Percentiles rank a stretch among this genome's conserved stretches.
These are phyloP conservation scores for Podarcis muralis DNA, from an alignment of 2,113 vertebrate species.

Conservation along the genomic window DNA sequence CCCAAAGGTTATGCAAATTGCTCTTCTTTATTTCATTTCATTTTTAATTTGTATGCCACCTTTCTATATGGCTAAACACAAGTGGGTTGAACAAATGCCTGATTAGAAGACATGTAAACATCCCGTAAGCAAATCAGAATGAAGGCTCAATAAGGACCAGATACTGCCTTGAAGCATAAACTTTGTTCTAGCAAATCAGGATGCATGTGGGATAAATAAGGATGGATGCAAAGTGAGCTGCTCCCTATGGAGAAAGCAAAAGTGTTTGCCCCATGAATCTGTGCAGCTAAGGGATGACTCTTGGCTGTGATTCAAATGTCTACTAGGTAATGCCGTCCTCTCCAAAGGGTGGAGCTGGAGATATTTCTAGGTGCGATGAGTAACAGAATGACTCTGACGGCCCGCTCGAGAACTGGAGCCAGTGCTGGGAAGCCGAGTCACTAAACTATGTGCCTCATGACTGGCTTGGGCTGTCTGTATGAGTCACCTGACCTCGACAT, in stretches of 20 bases:
- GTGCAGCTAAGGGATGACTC: constrained; percentile 2
- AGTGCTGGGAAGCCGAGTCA: constrained; percentile 65
- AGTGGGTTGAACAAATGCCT: too few species aligned
- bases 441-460: constrained; percentile 66
- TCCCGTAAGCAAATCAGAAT: too few species aligned
- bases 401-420: constrained; percentile 50
- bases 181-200: too few species aligned
- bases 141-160: too few species aligned
- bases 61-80: too few species aligned
- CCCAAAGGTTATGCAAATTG: too few species aligned
- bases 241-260: constrained; percentile 22
- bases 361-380: constrained; percentile 58
- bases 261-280: accelerated
- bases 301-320: constrained; percentile 1
- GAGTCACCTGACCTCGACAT: constrained; percentile 55
- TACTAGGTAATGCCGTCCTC: neutral
- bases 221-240: neutral
- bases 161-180: too few species aligned
- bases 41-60: too few species aligned
- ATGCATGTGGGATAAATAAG: too few species aligned
- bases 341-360: constrained; percentile 35
- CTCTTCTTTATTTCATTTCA: too few species aligned
- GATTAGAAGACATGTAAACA: too few species aligned
- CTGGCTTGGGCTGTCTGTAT: constrained; percentile 47
- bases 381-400: constrained; percentile 45